Conservation (phyloP, 1,140 invertebrate species). For the Trinorchestia longiramus region DNA sequence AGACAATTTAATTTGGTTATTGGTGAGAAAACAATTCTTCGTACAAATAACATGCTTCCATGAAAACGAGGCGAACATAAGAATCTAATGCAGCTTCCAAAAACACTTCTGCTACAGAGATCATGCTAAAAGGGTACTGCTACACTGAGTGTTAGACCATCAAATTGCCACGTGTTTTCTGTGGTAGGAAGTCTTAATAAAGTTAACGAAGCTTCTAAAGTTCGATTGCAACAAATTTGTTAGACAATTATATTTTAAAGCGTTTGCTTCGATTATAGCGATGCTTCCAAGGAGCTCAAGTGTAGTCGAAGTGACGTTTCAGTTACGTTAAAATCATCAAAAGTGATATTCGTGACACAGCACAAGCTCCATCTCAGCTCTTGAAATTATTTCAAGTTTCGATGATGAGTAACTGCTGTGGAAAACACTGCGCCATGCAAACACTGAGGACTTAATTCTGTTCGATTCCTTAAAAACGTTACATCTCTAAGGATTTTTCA, state of each 20-base stretch:
- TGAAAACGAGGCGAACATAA: background rate
- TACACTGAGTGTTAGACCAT: background rate
- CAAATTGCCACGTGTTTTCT: background rate
- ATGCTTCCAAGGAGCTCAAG: background rate
- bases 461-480: background rate
- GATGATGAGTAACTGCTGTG: background rate
- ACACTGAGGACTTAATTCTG: background rate
- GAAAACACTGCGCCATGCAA: background rate
- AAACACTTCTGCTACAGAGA: background rate
- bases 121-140: background rate
- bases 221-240: background rate
- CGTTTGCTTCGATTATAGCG: background rate
- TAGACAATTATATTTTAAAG: background rate
- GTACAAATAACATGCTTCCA: background rate
- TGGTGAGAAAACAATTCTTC: background rate
- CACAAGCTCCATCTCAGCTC: background rate
- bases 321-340: background rate
- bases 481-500: background rate
- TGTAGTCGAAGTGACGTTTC: background rate
- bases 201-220: background rate
- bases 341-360: background rate
- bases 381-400: background rate
- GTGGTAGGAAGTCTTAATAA: background rate
- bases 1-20: background rate
- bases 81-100: background rate